Evolutionary conservation across 2,113 vertebrate species (phyloP), one percentile per base, ranked within the genome.

Genomic region (Ailurus styani): DNA sequence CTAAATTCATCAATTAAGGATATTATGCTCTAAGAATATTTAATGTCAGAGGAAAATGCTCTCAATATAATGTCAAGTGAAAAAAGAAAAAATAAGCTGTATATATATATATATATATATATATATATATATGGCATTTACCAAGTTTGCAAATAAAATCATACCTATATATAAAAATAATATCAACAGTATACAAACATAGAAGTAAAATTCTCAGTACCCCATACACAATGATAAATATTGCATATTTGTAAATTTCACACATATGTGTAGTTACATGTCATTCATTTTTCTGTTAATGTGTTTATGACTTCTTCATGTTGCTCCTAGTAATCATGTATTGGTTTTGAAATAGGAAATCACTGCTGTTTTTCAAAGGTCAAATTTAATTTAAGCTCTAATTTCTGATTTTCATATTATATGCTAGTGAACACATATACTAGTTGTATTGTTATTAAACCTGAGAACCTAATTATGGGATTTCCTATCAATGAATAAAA

Each of bases 1-100:
- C 50, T 29, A 93, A 86, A 96, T 82, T 78, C 14, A 95, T 72
- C 89, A 82, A 2, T 85, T 87, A 94, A 86, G 75, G 29, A 64
- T 66, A 94, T 54, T 68, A 70, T 20, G 72, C 13, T 73, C 55
- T 62, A 57, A 93, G 68, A 91, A 72, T 84, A 93, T 78, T 88
- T 77, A 40, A 45, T 83, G 2, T 40, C 31, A 60, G 37, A 42
- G 55, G 70, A 66, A 90, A 89, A 93, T 86, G 2, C 5, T 91
- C 25, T 95, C 54, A 37, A 50, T 50, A 27, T 37, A 93, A 79
- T 79, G 42, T 55, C 55, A 72, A 95, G 7, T 85, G n/a, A 47
- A 34, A 60, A 83, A 94, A 64, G 37, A 93, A 96, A 37, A 90
- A 84, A 83, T 78, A 73, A 87, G 57, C 34, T 70, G 1, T 68